Percentiles rank a stretch among this genome's conserved stretches.
These are phyloP conservation scores for Brenthis hecate DNA, from an alignment of 2,888 invertebrate genomes.

Conservation along the genomic window DNA sequence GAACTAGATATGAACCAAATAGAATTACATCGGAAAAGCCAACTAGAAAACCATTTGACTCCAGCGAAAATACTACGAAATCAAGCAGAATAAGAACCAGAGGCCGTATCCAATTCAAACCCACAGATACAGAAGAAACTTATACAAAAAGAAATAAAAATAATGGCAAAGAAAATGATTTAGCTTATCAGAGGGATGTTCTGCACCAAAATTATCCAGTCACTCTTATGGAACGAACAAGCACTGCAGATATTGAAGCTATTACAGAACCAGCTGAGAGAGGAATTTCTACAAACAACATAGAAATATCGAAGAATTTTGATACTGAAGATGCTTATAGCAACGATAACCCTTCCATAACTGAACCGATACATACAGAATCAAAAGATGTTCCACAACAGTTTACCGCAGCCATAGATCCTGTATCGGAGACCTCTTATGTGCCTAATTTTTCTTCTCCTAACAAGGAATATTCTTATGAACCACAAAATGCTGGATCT, in stretches of 20 bases:
- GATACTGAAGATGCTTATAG: conserved; percentile 75
- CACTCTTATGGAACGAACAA: conserved; percentile 75
- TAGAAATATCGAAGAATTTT: conserved; percentile 52
- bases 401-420: conserved; percentile 51
- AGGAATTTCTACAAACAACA: conserved; percentile 50
- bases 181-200: conserved; percentile 85
- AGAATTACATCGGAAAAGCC: conserved; percentile 68
- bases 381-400: conserved; percentile 49
- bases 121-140: conserved; percentile 64
- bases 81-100: conserved; percentile 67
- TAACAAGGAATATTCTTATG: conserved; percentile 57
- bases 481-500: conserved; percentile 51
- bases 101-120: conserved; percentile 79
- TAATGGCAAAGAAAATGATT: conserved; percentile 61
- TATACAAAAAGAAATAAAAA: conserved; percentile 58
- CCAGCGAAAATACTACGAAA: conserved; percentile 65
- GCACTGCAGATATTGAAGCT: conserved; percentile 75
- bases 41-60: conserved; percentile 55
- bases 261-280: conserved; percentile 67
- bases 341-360: conserved; percentile 64
- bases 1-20: conserved; percentile 68
- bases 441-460: conserved; percentile 53
- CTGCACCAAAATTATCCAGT: conserved; percentile 85
- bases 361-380: conserved; percentile 55
- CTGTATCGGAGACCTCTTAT: conserved; percentile 58